A percentile compares a stretch with the other conserved stretches of the same genome.
Conservation (phyloP, 2,797 vertebrate species). For the Aldrovandia affinis region DNA sequence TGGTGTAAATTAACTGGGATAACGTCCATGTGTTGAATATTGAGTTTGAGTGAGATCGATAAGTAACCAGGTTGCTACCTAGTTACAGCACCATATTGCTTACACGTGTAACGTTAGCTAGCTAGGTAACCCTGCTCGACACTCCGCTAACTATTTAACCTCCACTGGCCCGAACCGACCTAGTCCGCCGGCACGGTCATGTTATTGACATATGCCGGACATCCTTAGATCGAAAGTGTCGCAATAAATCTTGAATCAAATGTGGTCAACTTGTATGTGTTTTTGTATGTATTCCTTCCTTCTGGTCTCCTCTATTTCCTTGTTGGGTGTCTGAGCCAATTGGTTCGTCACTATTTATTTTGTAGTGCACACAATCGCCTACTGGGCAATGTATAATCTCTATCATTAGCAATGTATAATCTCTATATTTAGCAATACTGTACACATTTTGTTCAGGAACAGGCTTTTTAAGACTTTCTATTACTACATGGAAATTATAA, state of each 20-base stretch:
- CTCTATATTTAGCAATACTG: not conserved
- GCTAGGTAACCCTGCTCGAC: not conserved
- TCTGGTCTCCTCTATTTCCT: too few species aligned
- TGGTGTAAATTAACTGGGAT: not conserved
- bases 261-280: too few species aligned
- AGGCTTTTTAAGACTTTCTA: not conserved
- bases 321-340: too few species aligned
- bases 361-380: too few species aligned
- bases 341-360: too few species aligned
- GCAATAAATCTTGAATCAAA: too few species aligned
- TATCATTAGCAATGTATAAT: not conserved
- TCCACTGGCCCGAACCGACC: not conserved
- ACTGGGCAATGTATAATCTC: too few species aligned
- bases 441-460: not conserved
- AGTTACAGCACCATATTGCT: not conserved
- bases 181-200: not conserved
- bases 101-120: not conserved
- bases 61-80: not conserved
- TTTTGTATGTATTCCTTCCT: too few species aligned
- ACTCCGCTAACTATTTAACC: not conserved
- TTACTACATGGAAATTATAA: not conserved
- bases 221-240: not conserved
- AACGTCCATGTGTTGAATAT: not conserved
- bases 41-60: not conserved
- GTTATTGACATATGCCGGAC: not conserved